Conservation (phyloP, 2,888 invertebrate genomes). For the Dicyrtoma fusca region DNA sequence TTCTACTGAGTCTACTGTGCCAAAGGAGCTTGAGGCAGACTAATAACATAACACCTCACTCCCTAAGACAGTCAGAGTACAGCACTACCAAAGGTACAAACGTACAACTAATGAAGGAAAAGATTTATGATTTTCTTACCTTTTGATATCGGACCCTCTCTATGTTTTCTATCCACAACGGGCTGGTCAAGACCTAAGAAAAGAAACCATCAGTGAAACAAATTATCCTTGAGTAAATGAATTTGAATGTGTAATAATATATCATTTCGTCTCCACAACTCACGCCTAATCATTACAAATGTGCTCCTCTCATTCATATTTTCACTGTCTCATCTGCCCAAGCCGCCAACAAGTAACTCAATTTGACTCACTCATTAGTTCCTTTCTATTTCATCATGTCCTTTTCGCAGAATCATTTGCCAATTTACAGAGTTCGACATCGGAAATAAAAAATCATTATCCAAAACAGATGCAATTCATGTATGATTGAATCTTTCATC, state of each 20-base stretch:
- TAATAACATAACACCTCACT: no score
- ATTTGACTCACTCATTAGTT: conserved; percentile 3
- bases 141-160: conserved; percentile 43
- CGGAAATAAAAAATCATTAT: no score
- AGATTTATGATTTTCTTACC: conserved; percentile 41
- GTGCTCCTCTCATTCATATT: neutral
- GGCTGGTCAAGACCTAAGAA: conserved; percentile 48
- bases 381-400: neutral
- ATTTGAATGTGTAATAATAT: neutral
- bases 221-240: conserved; percentile 18
- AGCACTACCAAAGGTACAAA: no score
- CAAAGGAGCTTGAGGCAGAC: no score
- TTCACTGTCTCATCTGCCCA: neutral
- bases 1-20: no score
- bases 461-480: no score
- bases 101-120: conserved; percentile 17
- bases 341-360: conserved; percentile 2
- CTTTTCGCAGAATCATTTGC: conserved; percentile 3
- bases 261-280: conserved; percentile 22
- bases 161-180: conserved; percentile 54
- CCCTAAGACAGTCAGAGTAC: no score
- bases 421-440: neutral
- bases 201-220: conserved; percentile 9
- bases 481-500: no score
- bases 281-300: conserved; percentile 23